A percentile compares a stretch with the other conserved stretches of the same genome.
Evolutionary conservation across 1,140 invertebrate species (phyloP).

Genomic region (Leptopilina boulardi): DNA sequence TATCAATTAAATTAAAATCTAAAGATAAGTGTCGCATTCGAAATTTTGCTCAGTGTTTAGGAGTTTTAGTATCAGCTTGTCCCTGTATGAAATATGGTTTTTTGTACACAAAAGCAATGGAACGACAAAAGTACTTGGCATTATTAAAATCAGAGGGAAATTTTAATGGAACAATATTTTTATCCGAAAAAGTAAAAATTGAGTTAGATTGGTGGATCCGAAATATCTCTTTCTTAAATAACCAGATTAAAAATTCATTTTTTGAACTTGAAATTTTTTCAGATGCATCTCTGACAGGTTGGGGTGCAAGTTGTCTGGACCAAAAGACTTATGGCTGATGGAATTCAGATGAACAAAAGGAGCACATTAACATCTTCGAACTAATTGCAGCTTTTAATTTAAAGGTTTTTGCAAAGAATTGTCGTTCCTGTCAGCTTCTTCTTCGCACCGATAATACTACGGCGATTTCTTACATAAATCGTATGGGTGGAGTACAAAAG

Average conservation of each 20-base stretch:
- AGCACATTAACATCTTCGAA: conserved; percentile 32
- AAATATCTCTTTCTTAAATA: background rate
- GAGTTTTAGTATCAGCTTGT: no score
- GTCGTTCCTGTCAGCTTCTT: background rate
- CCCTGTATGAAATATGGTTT: no score
- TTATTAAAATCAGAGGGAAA: no score
- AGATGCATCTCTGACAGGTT: conserved; percentile 7
- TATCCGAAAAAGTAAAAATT: no score
- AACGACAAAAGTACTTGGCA: no score
- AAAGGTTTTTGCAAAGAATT: conserved; percentile 6
- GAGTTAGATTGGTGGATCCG: conserved; percentile 10
- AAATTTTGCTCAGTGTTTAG: no score
- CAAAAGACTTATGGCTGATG: conserved; percentile 1
- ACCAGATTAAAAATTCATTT: background rate
- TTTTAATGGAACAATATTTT: no score
- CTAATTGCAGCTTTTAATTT: background rate
- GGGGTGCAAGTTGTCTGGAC: background rate
- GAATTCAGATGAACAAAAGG: background rate
- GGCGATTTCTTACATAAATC: conserved; percentile 26
- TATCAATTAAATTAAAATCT: no score
- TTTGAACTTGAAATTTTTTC: conserved; percentile 35
- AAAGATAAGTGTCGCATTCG: no score
- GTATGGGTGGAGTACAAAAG: conserved; percentile 4
- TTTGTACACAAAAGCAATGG: no score
- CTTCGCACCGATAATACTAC: conserved; percentile 36